Conservation (phyloP, 2,888 invertebrate genomes). For the Melieria omissa region DNA sequence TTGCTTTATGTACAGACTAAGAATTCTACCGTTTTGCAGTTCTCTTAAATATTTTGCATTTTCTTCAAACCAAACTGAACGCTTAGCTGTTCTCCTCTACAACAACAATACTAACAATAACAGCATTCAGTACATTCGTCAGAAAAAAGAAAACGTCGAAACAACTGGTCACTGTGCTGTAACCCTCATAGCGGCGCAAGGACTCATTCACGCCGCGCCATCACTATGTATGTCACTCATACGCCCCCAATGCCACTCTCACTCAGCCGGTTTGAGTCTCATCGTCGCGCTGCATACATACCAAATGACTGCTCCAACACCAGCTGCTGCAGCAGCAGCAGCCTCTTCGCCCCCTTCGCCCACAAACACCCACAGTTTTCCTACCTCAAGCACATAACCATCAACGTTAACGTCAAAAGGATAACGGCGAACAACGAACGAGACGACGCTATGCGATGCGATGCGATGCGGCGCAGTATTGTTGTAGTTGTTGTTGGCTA, state of each 20-base stretch:
- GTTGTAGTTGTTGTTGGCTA: conserved; percentile 1
- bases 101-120: too few relatives aligned
- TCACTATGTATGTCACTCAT: conserved; percentile 4
- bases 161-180: too few relatives aligned
- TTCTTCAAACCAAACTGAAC: too few relatives aligned
- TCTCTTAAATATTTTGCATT: too few relatives aligned
- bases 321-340: conserved; percentile 9
- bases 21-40: too few relatives aligned
- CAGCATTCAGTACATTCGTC: too few relatives aligned
- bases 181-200: conserved; percentile 20
- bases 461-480: neutral
- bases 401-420: conserved; percentile 37
- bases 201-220: conserved; percentile 26
- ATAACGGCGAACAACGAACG: conserved; percentile 29
- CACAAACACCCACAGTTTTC: conserved; percentile 4
- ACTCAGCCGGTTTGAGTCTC: too few relatives aligned
- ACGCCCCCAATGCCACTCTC: conserved; percentile 11
- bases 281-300: too few relatives aligned
- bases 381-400: conserved; percentile 29
- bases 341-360: neutral
- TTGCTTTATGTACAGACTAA: too few relatives aligned
- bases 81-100: too few relatives aligned
- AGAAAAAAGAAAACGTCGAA: too few relatives aligned
- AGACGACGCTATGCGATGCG: neutral
- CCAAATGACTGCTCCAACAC: neutral